Conservation (phyloP, 2,113 vertebrate species). For the Setophaga coronata region DNA sequence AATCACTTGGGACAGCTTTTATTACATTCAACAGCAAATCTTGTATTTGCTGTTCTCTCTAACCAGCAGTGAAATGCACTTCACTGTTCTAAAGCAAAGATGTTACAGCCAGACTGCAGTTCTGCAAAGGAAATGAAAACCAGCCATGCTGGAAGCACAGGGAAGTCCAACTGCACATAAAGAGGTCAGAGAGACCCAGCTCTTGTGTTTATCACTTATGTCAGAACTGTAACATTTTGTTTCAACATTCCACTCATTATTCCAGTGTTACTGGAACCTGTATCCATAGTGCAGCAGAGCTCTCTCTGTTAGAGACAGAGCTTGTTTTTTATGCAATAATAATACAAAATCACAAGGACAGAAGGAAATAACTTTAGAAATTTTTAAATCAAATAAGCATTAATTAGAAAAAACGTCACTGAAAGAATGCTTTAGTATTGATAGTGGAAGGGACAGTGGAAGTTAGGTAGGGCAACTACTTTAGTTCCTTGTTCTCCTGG, state of each 20-base stretch:
- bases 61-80: background rate
- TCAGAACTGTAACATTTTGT: background rate
- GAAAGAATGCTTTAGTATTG: background rate
- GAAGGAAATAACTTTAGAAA: background rate
- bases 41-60: background rate
- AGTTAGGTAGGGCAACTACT: background rate
- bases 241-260: background rate
- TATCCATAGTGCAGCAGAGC: background rate
- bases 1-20: background rate
- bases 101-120: background rate
- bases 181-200: background rate
- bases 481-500: background rate
- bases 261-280: background rate
- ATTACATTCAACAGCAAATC: background rate
- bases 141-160: background rate
- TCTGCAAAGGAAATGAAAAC: background rate
- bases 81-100: background rate
- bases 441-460: background rate
- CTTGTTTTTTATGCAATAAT: background rate
- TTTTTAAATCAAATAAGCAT: background rate
- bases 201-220: background rate
- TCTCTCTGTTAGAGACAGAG: background rate
- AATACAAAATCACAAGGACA: background rate
- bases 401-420: background rate
- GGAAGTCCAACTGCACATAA: background rate